Conservation (phyloP, 2,888 invertebrate genomes). For the Anorthoa munda region DNA sequence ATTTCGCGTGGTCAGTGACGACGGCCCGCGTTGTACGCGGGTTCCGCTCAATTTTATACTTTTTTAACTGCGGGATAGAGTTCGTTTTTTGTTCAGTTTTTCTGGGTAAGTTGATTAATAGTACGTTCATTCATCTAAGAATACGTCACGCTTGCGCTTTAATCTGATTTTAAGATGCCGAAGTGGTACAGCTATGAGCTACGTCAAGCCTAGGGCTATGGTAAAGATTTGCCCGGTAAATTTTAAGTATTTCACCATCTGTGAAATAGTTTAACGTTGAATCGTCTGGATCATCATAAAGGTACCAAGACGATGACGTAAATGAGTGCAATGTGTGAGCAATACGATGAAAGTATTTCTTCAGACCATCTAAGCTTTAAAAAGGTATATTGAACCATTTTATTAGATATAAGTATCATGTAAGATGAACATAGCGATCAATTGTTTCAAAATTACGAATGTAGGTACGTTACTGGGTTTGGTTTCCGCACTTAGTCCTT, state of each 20-base stretch:
- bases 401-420: neutral
- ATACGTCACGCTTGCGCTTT: slow-evolving; percentile 23
- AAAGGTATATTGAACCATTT: neutral
- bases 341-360: neutral
- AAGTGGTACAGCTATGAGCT: neutral
- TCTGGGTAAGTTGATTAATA: slow-evolving; percentile 15
- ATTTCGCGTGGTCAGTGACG: slow-evolving; percentile 66
- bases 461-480: too few relatives aligned
- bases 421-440: neutral
- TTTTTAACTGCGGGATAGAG: slow-evolving; percentile 30
- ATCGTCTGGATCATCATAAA: neutral
- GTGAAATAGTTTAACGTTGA: neutral
- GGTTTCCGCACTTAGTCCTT: too few relatives aligned
- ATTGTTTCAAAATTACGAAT: too few relatives aligned
- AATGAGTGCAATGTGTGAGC: neutral
- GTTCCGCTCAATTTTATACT: slow-evolving; percentile 56
- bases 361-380: neutral
- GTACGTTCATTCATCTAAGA: slow-evolving; percentile 60
- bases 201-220: neutral
- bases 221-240: neutral
- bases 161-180: slow-evolving; percentile 19
- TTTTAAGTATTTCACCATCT: slow-evolving; percentile 2
- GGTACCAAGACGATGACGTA: neutral
- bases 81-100: slow-evolving; percentile 17
- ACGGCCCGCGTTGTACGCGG: slow-evolving; percentile 28